phyloP scores from a whole-genome alignment of 2,797 vertebrate genomes.

The Sebastes steindachneri region DNA sequence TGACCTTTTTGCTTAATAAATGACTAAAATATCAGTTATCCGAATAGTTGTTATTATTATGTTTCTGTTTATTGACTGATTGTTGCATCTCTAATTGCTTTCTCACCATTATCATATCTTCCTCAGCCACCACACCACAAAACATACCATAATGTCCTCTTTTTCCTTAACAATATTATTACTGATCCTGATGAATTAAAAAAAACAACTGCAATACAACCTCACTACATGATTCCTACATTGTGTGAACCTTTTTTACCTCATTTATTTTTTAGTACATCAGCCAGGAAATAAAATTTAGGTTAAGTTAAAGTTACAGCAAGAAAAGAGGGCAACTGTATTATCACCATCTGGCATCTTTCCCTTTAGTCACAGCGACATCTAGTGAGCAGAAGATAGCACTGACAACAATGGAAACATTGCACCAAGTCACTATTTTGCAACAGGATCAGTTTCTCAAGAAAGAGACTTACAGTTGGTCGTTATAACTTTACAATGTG shows the following conservation, averaged over 20 bases:
- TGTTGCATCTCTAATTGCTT: neutral
- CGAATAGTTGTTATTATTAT: neutral
- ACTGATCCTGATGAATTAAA: neutral
- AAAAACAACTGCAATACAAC: neutral
- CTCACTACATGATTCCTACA: neutral
- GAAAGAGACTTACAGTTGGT: neutral
- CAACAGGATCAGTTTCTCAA: neutral
- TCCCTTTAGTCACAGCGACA: conserved; percentile 75
- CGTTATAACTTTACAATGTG: neutral
- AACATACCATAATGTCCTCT: neutral
- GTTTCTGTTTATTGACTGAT: neutral
- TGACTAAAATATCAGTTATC: neutral
- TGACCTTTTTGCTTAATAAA: neutral
- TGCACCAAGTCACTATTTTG: neutral
- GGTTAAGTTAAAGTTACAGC: neutral
- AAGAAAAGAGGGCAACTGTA: neutral
- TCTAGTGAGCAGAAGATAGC: conserved; percentile 69
- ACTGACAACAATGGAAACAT: conserved; percentile 7
- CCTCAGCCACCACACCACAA: neutral
- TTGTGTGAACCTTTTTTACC: neutral
- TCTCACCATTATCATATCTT: neutral
- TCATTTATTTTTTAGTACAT: neutral
- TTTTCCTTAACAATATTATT: neutral
- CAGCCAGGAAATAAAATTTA: neutral
- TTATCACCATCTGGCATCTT: conserved; percentile 23